Evolutionary conservation across 1,140 invertebrate genomes (phyloP).

Genomic region (Nilaparvata lugens): DNA sequence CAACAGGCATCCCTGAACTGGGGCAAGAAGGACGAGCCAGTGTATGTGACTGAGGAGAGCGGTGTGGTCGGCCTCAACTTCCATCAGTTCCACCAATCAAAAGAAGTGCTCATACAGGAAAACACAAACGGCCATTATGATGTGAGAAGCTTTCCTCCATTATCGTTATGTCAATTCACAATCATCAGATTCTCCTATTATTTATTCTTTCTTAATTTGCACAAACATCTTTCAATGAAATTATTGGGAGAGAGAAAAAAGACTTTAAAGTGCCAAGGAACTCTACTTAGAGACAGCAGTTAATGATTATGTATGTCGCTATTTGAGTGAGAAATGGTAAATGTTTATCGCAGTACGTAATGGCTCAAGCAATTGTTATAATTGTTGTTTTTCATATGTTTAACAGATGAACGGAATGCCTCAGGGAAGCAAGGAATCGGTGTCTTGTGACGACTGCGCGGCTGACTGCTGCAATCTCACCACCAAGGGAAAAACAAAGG

Average conservation of each 20-base stretch:
- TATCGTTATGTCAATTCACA: background rate
- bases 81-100: slow-evolving; percentile 81
- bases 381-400: background rate
- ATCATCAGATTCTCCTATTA: background rate
- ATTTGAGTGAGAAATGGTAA: background rate
- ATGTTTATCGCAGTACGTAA: background rate
- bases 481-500: slow-evolving; percentile 48
- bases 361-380: too few species aligned
- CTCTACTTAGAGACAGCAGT: too few species aligned
- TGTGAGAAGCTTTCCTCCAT: slow-evolving; percentile 30
- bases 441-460: slow-evolving; percentile 43
- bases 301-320: too few species aligned
- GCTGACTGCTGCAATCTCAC: slow-evolving; percentile 41
- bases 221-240: background rate
- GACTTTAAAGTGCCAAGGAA: too few species aligned
- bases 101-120: slow-evolving; percentile 72
- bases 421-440: slow-evolving; percentile 23
- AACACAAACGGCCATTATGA: slow-evolving; percentile 52
- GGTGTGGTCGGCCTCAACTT: slow-evolving; percentile 70
- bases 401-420: slow-evolving; percentile 16
- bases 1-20: slow-evolving; percentile 60
- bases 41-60: slow-evolving; percentile 73
- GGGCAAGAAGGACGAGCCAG: slow-evolving; percentile 68
- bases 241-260: background rate
- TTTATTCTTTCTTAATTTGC: background rate